Base-by-base conservation (phyloP, 2,797 vertebrate species). In the Eupleurogrammus muticus region DNA sequence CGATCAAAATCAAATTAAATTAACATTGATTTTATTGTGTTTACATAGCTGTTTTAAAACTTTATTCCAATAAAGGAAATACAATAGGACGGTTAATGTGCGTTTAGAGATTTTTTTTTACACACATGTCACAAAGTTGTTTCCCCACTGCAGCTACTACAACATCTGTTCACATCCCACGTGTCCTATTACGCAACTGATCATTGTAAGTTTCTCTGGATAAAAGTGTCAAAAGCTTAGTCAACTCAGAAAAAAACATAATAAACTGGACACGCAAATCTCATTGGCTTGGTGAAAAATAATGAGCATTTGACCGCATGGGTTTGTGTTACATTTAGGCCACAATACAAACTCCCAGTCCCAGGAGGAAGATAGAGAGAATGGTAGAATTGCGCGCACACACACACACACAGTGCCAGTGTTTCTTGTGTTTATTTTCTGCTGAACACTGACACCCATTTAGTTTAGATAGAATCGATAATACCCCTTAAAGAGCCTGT, bases 381-480 rank as follows among this genome's bases (percentile, higher is more conserved):
- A 52, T 63, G 46, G 28, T 36, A 24, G 19, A 52, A 40, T 20
- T 24, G 57, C 32, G 49, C 23, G n/a, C 59, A 42, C 52, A 46
- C 46, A 28, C 35, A 47, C 42, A 55, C 67, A 48, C 50, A 56
- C 65, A 75, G 64, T 59, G 49, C 24, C 59, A 80, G 71, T 77
- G 57, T 77, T 72, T 66, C 59, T 40, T 52, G 64, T 82, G 66
- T 84, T 87, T 74, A 81, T 57, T 47, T 80, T 75, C 34, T 60
- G 42, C 61, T 20, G 73, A 83, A 86, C 75, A 75, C 73, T 66
- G 83, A 88, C 86, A 88, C 73, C 73, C 34, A 70, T 90, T 92
- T 88, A 85, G 86, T 74, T 87, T 79, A 90, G 89, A 92, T 89
- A 80, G 80, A 91, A 87, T 81, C 49, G 87, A 92, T 92, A 90